phyloP scores from a whole-genome alignment of 35 echinoderm and acorn worm species.

The Lytechinus variegatus region DNA sequence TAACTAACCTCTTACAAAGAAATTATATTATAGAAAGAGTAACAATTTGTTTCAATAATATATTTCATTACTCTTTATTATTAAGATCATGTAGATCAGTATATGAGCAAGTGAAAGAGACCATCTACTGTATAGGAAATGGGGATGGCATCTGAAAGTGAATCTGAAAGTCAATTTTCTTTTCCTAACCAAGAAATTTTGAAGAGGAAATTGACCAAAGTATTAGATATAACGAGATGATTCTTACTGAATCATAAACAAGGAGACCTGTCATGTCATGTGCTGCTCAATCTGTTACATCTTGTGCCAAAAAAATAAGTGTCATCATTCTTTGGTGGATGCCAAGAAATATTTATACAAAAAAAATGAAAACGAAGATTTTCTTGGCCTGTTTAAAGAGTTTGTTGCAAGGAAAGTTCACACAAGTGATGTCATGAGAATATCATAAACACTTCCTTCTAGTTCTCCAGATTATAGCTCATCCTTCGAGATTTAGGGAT shows the following conservation, averaged over 20 bases:
- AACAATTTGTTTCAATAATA: background rate
- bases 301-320: conserved; percentile 18
- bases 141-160: background rate
- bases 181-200: background rate
- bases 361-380: background rate
- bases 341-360: background rate
- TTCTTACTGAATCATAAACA: background rate
- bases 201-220: background rate
- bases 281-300: background rate
- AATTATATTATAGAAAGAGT: background rate
- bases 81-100: background rate
- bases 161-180: background rate
- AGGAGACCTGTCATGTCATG: background rate
- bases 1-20: background rate
- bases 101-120: background rate
- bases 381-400: background rate
- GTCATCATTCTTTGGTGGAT: background rate
- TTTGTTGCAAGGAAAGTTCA: background rate
- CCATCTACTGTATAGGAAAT: background rate
- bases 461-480: background rate
- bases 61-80: background rate
- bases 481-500: background rate
- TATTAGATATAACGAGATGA: background rate
- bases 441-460: background rate
- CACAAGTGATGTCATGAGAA: background rate